phyloP scores from a whole-genome alignment of 2,113 vertebrate genomes.

The Isurus oxyrinchus region DNA sequence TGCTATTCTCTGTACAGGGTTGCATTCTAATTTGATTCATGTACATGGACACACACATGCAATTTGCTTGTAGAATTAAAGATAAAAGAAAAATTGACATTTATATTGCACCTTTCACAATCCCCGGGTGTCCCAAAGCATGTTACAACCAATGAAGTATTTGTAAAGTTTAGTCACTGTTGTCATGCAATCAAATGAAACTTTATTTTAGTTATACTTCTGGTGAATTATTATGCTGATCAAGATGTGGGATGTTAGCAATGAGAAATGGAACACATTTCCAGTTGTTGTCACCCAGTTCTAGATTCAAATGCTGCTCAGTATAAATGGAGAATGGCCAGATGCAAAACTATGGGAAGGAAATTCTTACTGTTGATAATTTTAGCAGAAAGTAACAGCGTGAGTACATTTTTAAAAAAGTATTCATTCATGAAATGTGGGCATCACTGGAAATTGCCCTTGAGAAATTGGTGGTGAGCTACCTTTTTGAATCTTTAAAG shows the following conservation, averaged over 20 bases:
- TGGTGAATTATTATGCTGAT: not conserved
- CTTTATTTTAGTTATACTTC: not conserved
- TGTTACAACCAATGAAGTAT: not conserved
- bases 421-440: too few species aligned
- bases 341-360: not conserved
- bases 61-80: not conserved
- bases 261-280: not conserved
- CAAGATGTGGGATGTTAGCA: not conserved
- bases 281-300: not conserved
- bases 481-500: not conserved
- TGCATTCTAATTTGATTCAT: not conserved
- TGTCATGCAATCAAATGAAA: not conserved
- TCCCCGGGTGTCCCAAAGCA: not conserved
- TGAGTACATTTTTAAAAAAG: not conserved
- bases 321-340: not conserved
- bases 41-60: not conserved
- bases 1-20: not conserved
- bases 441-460: too few species aligned
- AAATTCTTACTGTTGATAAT: not conserved
- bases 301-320: not conserved
- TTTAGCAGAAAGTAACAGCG: not conserved
- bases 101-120: not conserved
- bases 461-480: too few species aligned
- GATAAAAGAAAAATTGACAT: not conserved
- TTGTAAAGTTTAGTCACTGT: not conserved